Conservation (phyloP, 2,888 invertebrate species). For the Orthosia cruda region DNA sequence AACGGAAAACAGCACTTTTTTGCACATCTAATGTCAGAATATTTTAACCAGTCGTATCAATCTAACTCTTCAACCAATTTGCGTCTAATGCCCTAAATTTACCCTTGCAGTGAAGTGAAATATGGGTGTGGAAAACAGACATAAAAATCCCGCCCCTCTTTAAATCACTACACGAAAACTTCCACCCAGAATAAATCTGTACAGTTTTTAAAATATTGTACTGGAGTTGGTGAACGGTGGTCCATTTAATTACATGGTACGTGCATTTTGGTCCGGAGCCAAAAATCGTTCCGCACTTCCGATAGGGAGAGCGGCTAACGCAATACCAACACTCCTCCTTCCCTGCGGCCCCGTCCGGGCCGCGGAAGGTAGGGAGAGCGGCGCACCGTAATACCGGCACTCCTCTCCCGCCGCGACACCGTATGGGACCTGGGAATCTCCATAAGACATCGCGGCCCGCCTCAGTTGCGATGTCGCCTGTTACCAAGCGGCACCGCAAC, state of each 20-base stretch:
- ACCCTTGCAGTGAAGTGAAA: slow-evolving; percentile 17
- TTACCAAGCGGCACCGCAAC: too few relatives aligned
- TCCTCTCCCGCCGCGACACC: too few relatives aligned
- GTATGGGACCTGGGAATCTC: too few relatives aligned
- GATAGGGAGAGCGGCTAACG: too few relatives aligned
- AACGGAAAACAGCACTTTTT: too few relatives aligned
- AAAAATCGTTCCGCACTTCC: slow-evolving; percentile 70
- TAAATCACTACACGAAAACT: slow-evolving; percentile 53
- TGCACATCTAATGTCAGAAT: too few relatives aligned
- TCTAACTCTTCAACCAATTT: slow-evolving; percentile 18
- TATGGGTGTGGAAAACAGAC: slow-evolving; percentile 40
- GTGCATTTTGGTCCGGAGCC: slow-evolving; percentile 75
- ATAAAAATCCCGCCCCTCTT: slow-evolving; percentile 38
- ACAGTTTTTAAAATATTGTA: slow-evolving; percentile 64
- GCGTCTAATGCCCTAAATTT: slow-evolving; percentile 26
- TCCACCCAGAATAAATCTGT: slow-evolving; percentile 56
- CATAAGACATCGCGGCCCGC: too few relatives aligned
- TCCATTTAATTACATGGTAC: slow-evolving; percentile 76
- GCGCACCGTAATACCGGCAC: too few relatives aligned
- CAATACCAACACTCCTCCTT: too few relatives aligned
- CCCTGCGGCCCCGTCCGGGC: too few relatives aligned
- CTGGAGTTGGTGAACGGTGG: slow-evolving; percentile 63
- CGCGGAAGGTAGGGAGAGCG: too few relatives aligned
- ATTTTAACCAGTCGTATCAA: not conserved
- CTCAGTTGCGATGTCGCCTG: too few relatives aligned